Conservation (phyloP, 2,113 vertebrate species). For the Thomomys bottae region DNA sequence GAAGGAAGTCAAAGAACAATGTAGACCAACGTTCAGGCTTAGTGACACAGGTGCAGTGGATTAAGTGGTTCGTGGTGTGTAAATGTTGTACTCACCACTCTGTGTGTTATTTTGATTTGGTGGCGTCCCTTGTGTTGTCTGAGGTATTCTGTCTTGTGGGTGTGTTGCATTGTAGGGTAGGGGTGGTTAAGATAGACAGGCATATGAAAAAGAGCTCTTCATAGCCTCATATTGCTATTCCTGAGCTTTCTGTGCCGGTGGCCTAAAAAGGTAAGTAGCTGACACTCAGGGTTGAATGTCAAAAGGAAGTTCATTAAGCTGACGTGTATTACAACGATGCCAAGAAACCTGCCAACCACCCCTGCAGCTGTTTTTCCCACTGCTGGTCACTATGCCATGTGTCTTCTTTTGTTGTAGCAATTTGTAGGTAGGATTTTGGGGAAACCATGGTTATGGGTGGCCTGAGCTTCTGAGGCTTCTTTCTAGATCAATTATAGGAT, state of each 20-base stretch:
- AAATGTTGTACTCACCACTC: neutral
- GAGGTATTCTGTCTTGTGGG: neutral
- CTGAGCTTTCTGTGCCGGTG: neutral
- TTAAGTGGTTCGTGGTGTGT: neutral
- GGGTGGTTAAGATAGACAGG: neutral
- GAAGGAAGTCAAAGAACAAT: neutral
- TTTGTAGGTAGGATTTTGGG: conserved; percentile 54
- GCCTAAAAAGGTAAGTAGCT: neutral
- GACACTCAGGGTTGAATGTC: neutral
- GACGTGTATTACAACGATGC: neutral
- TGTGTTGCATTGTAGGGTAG: neutral
- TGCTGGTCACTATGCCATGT: neutral
- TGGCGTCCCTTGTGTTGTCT: neutral
- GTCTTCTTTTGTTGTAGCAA: conserved; percentile 61
- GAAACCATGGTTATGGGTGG: conserved; percentile 29
- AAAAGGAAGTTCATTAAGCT: neutral
- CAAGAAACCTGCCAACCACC: neutral
- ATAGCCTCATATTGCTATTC: neutral
- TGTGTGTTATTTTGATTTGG: neutral
- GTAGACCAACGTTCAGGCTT: neutral
- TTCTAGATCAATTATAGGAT: conserved; percentile 61
- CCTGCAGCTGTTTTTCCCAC: neutral
- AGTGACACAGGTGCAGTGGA: neutral
- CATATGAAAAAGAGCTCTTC: accelerated
- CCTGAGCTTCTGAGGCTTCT: conserved; percentile 60